These are phyloP conservation scores for Diaperis boleti DNA, from an alignment of 2,888 invertebrate genomes.

Conservation along the genomic window DNA sequence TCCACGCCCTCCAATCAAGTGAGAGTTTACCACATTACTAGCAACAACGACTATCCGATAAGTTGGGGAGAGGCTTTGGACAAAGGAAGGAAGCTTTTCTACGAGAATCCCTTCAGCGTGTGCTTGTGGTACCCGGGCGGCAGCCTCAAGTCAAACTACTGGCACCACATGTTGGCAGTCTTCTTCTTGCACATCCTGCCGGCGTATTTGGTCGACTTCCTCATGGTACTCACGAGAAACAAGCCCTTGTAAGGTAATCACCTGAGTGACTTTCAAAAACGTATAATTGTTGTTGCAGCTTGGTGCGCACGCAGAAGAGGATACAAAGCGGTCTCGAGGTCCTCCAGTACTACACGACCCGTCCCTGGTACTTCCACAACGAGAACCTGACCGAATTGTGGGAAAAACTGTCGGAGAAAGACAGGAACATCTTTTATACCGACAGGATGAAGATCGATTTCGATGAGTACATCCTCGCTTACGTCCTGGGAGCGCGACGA, in stretches of 20 bases:
- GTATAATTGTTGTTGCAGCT: too few species aligned
- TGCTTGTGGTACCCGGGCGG: slow-evolving; percentile 87
- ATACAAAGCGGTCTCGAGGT: too few species aligned
- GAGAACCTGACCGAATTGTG: too few species aligned
- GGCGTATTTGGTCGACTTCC: slow-evolving; percentile 80
- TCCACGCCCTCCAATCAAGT: slow-evolving; percentile 48
- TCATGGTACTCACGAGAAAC: slow-evolving; percentile 75
- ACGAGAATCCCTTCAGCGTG: slow-evolving; percentile 81
- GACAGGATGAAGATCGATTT: too few species aligned
- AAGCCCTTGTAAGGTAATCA: slow-evolving; percentile 81
- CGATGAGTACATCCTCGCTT: too few species aligned
- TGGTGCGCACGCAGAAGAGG: too few species aligned
- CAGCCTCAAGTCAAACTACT: slow-evolving; percentile 75
- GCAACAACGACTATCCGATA: slow-evolving; percentile 64
- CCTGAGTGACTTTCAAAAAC: too few species aligned
- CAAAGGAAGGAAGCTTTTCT: slow-evolving; percentile 71
- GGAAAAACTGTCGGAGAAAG: too few species aligned
- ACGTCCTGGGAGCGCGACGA: too few species aligned
- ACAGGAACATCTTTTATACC: too few species aligned
- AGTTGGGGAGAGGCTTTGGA: slow-evolving; percentile 88
- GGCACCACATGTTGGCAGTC: slow-evolving; percentile 75
- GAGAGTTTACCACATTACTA: slow-evolving; percentile 60
- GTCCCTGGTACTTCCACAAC: too few species aligned
- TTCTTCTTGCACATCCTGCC: slow-evolving; percentile 82
- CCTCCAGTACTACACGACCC: too few species aligned